Percentiles rank a stretch among this genome's conserved stretches.
Conservation (phyloP, 2,113 vertebrate species). For the Phrynosoma platyrhinos region DNA sequence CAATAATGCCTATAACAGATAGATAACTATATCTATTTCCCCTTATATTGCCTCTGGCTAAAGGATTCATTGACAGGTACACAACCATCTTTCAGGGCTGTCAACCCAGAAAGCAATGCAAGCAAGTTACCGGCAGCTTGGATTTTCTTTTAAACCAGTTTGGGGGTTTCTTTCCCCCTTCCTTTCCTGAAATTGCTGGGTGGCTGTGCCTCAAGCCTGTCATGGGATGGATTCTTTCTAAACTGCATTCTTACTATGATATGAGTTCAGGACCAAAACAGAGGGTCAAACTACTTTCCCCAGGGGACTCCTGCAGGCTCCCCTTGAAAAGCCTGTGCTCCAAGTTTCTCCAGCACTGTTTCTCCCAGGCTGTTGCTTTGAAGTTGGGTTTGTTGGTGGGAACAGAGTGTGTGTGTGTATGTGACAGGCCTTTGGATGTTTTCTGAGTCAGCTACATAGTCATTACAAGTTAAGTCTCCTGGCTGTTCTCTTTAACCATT, state of each 20-base stretch:
- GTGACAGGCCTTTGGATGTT: conserved; percentile 15
- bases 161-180: not conserved
- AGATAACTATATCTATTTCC: no score
- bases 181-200: conserved; percentile 8
- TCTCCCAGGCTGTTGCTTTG: not conserved
- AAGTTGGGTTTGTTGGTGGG: conserved; percentile 19
- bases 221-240: not conserved
- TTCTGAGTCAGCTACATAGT: conserved; percentile 18
- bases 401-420: not conserved
- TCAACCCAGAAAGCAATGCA: not conserved
- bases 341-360: accelerated
- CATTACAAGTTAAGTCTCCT: conserved; percentile 23
- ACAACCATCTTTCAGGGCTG: no score
- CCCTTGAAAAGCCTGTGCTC: conserved; percentile 40
- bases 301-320: conserved; percentile 3
- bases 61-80: not conserved
- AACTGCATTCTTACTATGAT: not conserved
- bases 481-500: conserved; percentile 60
- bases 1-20: no score
- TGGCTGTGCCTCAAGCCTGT: not conserved
- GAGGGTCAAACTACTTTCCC: not conserved
- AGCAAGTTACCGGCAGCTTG: not conserved
- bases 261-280: not conserved
- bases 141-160: not conserved
- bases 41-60: not conserved